phyloP scores from a whole-genome alignment of 1,140 invertebrate genomes.

The Papilio xuthus region DNA sequence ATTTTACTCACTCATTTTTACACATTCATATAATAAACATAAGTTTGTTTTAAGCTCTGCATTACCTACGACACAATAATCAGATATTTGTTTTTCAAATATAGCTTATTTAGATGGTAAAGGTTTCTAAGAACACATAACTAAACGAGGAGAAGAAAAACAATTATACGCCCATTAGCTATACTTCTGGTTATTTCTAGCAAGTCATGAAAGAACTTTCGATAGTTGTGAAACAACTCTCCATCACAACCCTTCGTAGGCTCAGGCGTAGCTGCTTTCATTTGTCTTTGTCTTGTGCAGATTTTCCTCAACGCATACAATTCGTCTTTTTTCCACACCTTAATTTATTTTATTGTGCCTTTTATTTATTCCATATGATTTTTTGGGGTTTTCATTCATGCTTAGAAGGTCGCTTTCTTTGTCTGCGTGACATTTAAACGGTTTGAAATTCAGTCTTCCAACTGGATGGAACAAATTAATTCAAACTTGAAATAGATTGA shows the following conservation, averaged over 20 bases:
- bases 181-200: conserved; percentile 38
- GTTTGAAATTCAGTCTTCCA: background rate
- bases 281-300: conserved; percentile 54
- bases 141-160: background rate
- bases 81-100: background rate
- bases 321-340: conserved; percentile 46
- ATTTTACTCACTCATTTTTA: no score
- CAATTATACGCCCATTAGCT: conserved; percentile 17
- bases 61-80: background rate
- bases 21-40: no score
- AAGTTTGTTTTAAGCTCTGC: background rate
- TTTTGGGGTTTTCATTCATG: background rate
- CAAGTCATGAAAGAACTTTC: conserved; percentile 41
- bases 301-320: conserved; percentile 50
- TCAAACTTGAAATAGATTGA: background rate
- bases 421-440: no score
- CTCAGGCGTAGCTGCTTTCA: conserved; percentile 45
- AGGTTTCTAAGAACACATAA: background rate
- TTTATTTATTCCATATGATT: conserved; percentile 42
- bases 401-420: no score
- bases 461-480: background rate
- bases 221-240: conserved; percentile 43
- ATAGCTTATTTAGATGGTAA: background rate
- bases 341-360: conserved; percentile 51
- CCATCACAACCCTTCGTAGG: conserved; percentile 46